Evolutionary conservation across 2,797 vertebrate genomes (phyloP).

Genomic region (Toxotes lorentzi): DNA sequence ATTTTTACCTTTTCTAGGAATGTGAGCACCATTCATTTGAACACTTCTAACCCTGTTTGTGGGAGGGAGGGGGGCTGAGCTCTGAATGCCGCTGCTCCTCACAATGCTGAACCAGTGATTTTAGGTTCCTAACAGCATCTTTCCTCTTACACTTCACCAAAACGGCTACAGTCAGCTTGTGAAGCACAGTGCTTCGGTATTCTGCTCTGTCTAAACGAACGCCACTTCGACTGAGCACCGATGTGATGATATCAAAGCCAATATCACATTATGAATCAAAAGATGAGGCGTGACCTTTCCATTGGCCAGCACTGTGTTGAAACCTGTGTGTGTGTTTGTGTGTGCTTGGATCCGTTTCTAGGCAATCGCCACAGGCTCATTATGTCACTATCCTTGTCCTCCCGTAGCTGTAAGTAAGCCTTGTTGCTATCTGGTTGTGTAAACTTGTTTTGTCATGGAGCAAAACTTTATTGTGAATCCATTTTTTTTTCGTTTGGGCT

Average conservation of each 20-base stretch:
- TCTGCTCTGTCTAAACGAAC: slow-evolving; percentile 5
- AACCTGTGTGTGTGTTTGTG: slow-evolving; percentile 35
- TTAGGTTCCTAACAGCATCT: neutral
- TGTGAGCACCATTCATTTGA: neutral
- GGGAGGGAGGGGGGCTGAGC: neutral
- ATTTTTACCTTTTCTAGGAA: slow-evolving; percentile 34
- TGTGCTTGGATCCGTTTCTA: slow-evolving; percentile 49
- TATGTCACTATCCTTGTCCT: slow-evolving; percentile 48
- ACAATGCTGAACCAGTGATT: slow-evolving; percentile 24
- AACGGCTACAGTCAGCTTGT: neutral
- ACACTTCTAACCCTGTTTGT: slow-evolving; percentile 9
- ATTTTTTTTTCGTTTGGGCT: no score
- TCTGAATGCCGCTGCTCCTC: slow-evolving; percentile 14
- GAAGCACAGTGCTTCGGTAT: neutral
- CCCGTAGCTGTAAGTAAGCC: slow-evolving; percentile 11
- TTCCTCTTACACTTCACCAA: neutral
- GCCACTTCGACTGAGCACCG: slow-evolving; percentile 19
- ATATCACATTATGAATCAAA: slow-evolving; percentile 43
- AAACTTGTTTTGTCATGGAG: slow-evolving; percentile 46
- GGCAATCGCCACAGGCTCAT: slow-evolving; percentile 23
- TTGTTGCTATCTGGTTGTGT: slow-evolving; percentile 55
- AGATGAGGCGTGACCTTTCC: slow-evolving; percentile 45
- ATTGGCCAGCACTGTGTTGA: slow-evolving; percentile 12
- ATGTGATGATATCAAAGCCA: slow-evolving; percentile 30
- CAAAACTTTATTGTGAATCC: slow-evolving; percentile 23